Conservation (phyloP, 92 coral and sea anemone genomes). For the Micromussa lordhowensis region DNA sequence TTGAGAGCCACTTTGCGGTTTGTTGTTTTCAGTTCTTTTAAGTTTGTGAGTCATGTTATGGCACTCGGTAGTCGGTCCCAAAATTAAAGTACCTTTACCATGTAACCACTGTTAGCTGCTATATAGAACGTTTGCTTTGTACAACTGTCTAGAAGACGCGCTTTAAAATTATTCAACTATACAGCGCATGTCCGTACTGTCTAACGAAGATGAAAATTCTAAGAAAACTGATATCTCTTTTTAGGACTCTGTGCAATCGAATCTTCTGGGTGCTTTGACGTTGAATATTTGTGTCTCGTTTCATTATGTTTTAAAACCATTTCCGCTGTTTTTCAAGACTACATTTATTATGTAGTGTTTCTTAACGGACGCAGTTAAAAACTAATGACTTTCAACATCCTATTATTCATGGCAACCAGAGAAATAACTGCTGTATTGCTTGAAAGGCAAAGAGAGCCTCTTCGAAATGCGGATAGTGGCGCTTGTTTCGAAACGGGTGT, state of each 20-base stretch:
- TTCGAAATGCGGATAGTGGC: background rate
- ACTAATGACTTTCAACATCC: slow-evolving; percentile 1
- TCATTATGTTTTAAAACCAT: background rate
- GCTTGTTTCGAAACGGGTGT: slow-evolving; percentile 1
- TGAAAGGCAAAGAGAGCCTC: background rate
- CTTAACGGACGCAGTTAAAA: background rate
- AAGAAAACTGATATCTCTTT: background rate
- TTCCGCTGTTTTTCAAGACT: background rate
- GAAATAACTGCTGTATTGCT: slow-evolving; percentile 6
- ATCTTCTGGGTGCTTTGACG: background rate
- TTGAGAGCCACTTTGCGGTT: slow-evolving; percentile 5
- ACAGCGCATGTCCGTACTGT: background rate
- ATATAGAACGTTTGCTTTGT: background rate
- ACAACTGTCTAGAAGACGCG: background rate
- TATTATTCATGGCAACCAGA: background rate
- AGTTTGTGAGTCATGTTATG: background rate
- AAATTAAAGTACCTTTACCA: background rate
- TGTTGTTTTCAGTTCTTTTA: background rate
- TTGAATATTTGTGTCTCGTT: background rate
- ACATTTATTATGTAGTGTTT: background rate
- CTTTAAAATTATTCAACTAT: background rate
- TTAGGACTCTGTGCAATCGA: background rate
- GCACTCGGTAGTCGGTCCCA: background rate
- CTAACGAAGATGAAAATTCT: background rate
- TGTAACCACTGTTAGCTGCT: background rate